Conservation (phyloP, 2,797 vertebrate species). For the Manis crassicaudata region DNA sequence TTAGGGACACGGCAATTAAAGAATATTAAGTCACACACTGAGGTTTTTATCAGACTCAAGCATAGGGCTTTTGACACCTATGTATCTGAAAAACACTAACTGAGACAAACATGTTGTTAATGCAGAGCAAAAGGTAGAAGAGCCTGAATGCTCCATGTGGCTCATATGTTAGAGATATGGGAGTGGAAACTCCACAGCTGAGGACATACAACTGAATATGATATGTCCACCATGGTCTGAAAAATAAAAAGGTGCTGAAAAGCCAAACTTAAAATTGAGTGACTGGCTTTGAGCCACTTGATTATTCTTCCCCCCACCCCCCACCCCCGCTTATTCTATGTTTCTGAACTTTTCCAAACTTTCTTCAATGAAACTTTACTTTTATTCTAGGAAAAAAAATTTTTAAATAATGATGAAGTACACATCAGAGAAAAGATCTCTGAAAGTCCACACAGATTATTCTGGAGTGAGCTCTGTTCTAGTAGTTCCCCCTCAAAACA, state of each 20-base stretch:
- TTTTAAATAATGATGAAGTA: neutral
- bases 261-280: neutral
- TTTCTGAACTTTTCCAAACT: conserved; percentile 21
- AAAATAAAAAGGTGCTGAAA: conserved; percentile 11
- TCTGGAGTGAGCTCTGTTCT: neutral
- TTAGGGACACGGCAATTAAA: neutral
- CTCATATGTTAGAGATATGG: neutral
- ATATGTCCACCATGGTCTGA: neutral
- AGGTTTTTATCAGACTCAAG: neutral
- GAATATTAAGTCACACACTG: neutral
- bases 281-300: neutral
- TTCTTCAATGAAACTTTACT: neutral
- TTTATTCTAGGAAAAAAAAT: neutral
- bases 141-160: neutral
- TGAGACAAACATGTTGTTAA: neutral
- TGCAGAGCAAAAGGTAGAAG: neutral
- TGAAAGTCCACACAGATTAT: neutral
- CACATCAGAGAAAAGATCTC: neutral
- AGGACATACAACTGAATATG: neutral
- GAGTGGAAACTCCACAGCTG: neutral
- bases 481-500: neutral
- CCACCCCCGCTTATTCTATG: neutral
- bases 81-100: neutral
- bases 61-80: neutral
- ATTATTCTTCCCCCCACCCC: neutral